Conservation (phyloP, 1,140 invertebrate species). For the Halesus radiatus region DNA sequence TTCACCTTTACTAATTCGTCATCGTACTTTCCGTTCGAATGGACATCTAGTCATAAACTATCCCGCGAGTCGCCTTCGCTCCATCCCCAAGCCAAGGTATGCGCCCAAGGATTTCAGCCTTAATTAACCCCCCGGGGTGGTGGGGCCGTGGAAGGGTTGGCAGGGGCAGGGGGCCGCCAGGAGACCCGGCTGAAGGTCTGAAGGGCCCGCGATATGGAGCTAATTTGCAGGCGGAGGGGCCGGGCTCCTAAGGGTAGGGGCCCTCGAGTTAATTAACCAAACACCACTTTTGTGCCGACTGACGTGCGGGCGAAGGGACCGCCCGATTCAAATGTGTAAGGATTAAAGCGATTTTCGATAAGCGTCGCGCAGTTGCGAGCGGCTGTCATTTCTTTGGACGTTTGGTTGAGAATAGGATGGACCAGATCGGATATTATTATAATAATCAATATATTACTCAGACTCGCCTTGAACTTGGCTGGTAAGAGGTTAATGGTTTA, state of each 20-base stretch:
- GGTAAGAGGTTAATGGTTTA: too few relatives aligned
- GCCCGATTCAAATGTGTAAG: background rate
- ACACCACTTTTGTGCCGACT: slow-evolving; percentile 54
- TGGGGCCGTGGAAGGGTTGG: slow-evolving; percentile 21
- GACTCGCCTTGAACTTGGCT: too few relatives aligned
- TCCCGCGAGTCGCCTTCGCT: slow-evolving; percentile 40
- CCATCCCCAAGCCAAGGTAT: slow-evolving; percentile 54
- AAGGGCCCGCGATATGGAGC: slow-evolving; percentile 45
- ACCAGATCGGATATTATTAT: too few relatives aligned
- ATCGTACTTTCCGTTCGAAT: too few relatives aligned
- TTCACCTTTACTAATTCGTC: too few relatives aligned
- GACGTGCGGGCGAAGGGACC: slow-evolving; percentile 42
- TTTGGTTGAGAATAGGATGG: too few relatives aligned
- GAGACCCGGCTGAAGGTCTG: background rate
- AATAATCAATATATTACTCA: too few relatives aligned
- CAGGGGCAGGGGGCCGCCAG: slow-evolving; percentile 1
- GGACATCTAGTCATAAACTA: too few relatives aligned
- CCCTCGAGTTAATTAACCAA: slow-evolving; percentile 57
- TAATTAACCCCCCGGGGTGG: slow-evolving; percentile 53
- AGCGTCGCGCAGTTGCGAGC: background rate
- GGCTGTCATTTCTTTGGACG: too few relatives aligned
- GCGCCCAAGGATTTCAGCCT: slow-evolving; percentile 50
- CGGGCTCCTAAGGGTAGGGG: slow-evolving; percentile 31
- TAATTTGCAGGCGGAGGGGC: slow-evolving; percentile 52
- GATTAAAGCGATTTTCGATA: slow-evolving; percentile 29